phyloP scores from a whole-genome alignment of 1,140 invertebrate genomes.

The Cyrtorhinus lividipennis region DNA sequence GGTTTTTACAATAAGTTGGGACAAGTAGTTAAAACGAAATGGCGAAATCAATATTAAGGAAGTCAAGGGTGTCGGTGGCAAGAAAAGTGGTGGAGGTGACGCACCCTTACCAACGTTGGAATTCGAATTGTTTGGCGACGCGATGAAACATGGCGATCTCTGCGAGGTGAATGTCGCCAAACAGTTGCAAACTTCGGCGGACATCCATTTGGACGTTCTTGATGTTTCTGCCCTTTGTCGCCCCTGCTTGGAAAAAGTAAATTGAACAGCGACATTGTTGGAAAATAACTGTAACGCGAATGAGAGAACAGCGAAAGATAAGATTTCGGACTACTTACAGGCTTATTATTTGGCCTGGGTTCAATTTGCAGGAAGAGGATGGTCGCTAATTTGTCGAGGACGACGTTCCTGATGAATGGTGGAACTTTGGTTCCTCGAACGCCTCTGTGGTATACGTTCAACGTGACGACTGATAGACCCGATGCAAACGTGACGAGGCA shows the following conservation, averaged over 20 bases:
- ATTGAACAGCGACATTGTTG: neutral
- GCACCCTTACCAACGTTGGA: conserved; percentile 15
- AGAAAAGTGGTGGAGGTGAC: neutral
- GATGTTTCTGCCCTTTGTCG: neutral
- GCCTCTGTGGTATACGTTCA: conserved; percentile 79
- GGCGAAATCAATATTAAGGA: neutral
- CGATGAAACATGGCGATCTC: conserved; percentile 19
- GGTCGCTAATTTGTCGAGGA: conserved; percentile 45
- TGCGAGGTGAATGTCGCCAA: conserved; percentile 12
- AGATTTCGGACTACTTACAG: neutral
- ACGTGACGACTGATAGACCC: conserved; percentile 64
- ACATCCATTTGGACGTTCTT: conserved; percentile 19
- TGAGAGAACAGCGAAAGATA: neutral
- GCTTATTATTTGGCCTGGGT: conserved; percentile 30
- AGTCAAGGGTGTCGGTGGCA: neutral
- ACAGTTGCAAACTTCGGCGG: conserved; percentile 17
- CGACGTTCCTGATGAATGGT: conserved; percentile 45
- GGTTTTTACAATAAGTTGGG: conserved; percentile 1
- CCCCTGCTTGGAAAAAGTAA: neutral
- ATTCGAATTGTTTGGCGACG: conserved; percentile 18
- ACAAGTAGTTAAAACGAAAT: no score
- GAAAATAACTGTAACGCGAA: neutral
- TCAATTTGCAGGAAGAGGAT: conserved; percentile 49
- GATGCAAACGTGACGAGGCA: conserved; percentile 80
- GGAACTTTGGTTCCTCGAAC: conserved; percentile 62